Percentiles rank a stretch among this genome's conserved stretches.
Conservation (phyloP, 2,113 vertebrate species). For the Albula glossodonta region DNA sequence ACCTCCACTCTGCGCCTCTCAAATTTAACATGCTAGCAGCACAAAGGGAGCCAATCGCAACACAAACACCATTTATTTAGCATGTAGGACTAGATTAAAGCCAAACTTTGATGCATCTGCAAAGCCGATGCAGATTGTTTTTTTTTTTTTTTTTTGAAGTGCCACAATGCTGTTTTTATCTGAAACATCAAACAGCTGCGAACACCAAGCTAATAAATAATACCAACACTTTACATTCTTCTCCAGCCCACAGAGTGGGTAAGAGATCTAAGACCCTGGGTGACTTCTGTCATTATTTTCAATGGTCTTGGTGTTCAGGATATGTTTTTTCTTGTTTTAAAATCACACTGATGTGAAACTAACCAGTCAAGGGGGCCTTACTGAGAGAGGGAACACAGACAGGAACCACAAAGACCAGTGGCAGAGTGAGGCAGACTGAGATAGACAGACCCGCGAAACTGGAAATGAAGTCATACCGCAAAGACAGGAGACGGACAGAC, state of each 20-base stretch:
- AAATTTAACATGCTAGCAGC: conserved; percentile 54
- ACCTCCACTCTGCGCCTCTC: conserved; percentile 56
- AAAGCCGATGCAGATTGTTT: not conserved
- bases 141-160: not conserved
- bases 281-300: too few relatives aligned
- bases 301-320: too few relatives aligned
- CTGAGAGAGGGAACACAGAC: too few relatives aligned
- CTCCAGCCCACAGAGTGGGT: too few relatives aligned
- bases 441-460: not conserved
- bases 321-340: too few relatives aligned
- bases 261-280: too few relatives aligned
- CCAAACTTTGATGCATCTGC: not conserved
- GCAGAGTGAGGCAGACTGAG: not conserved
- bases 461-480: not conserved
- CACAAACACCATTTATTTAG: not conserved
- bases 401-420: not conserved
- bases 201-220: too few relatives aligned
- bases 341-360: too few relatives aligned
- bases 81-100: not conserved
- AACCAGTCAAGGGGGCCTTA: too few relatives aligned
- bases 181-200: not conserved
- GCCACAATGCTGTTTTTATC: not conserved
- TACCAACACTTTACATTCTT: too few relatives aligned
- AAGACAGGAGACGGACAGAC: not conserved
- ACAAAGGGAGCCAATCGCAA: conserved; percentile 23